phyloP scores from a whole-genome alignment of 35 echinoderm and acorn worm genomes.

The Ophioderma brevispina region DNA sequence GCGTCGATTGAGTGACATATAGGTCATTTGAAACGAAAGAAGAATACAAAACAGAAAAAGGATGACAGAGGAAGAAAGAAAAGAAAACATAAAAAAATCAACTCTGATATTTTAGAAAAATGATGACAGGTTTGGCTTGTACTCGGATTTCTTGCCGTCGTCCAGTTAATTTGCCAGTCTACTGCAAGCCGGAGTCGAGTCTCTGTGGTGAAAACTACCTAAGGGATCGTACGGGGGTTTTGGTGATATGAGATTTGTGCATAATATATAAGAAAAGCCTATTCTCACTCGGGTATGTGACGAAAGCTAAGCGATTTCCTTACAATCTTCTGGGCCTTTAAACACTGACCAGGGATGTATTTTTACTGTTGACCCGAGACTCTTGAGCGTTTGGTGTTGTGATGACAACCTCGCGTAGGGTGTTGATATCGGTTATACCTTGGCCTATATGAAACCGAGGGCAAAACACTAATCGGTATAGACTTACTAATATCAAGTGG shows the following conservation, averaged over 20 bases:
- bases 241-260: too few relatives aligned
- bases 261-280: too few relatives aligned
- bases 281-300: neutral
- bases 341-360: neutral
- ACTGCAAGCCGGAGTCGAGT: neutral
- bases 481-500: neutral
- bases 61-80: neutral
- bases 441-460: neutral
- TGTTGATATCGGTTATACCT: conserved; percentile 5
- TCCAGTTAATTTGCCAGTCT: conserved; percentile 4
- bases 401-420: neutral
- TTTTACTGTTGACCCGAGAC: neutral
- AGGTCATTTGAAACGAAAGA: conserved; percentile 4
- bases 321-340: neutral
- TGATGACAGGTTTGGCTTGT: neutral
- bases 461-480: conserved; percentile 2
- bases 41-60: neutral
- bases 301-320: neutral
- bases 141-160: neutral
- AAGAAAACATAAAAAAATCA: neutral
- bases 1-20: neutral
- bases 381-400: neutral
- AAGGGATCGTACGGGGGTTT: neutral
- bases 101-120: conserved; percentile 12
- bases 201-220: neutral